A percentile compares a stretch with the other conserved stretches of the same genome.
Conservation (phyloP, 2,888 invertebrate species). For the Tupiocoris notatus region DNA sequence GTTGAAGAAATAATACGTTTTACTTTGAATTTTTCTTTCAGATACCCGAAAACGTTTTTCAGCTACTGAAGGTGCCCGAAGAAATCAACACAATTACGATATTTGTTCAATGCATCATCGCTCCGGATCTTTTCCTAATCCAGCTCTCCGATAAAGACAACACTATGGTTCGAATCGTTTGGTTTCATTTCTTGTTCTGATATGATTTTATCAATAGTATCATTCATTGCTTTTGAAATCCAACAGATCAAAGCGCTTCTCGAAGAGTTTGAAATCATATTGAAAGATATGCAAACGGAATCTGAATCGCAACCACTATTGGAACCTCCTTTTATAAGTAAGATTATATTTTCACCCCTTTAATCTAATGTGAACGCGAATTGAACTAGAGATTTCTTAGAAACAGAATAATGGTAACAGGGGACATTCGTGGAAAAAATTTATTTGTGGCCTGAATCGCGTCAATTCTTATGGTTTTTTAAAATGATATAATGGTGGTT, state of each 20-base stretch:
- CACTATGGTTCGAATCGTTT: background rate
- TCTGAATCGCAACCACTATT: conserved; percentile 1
- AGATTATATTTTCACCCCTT: no score
- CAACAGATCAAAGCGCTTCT: background rate
- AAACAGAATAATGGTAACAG: no score
- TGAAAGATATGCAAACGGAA: background rate
- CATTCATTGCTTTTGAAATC: no score
- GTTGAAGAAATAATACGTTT: no score
- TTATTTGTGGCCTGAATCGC: no score
- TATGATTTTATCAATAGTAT: background rate
- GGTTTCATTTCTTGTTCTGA: no score
- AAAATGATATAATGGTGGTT: no score
- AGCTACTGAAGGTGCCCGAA: background rate
- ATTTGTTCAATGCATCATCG: background rate
- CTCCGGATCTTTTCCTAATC: background rate
- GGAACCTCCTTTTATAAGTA: conserved; percentile 16
- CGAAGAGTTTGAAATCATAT: background rate
- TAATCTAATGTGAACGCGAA: no score
- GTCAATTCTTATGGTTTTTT: no score
- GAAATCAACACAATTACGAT: background rate
- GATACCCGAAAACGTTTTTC: background rate
- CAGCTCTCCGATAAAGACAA: background rate
- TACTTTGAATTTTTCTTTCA: no score
- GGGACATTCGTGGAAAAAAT: no score
- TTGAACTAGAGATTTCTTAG: no score